Evolutionary conservation across 1,140 invertebrate species (phyloP).

Genomic region (Polyergus mexicanus): DNA sequence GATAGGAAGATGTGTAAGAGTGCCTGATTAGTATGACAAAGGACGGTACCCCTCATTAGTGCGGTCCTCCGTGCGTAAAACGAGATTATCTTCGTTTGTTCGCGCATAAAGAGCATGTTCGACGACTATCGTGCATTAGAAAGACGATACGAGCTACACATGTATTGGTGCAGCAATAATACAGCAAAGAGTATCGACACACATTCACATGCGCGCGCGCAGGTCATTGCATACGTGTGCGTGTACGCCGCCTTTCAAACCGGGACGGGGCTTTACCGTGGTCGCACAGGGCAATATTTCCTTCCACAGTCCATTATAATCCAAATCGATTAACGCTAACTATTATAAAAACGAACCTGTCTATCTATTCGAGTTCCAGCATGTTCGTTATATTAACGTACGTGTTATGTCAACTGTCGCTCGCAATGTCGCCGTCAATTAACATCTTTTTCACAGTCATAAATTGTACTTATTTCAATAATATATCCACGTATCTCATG

Average conservation of each 20-base stretch:
- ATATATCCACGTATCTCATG: neutral
- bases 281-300: conserved; percentile 54
- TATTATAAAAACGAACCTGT: conserved; percentile 65
- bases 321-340: conserved; percentile 72
- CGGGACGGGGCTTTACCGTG: conserved; percentile 15
- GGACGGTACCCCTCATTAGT: conserved; percentile 70
- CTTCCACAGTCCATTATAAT: conserved; percentile 60
- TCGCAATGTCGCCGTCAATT: conserved; percentile 39
- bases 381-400: conserved; percentile 63
- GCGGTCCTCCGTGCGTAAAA: conserved; percentile 72
- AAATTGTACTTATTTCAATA: conserved; percentile 12
- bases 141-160: conserved; percentile 54
- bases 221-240: neutral
- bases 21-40: conserved; percentile 61
- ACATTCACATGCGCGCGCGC: neutral
- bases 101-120: conserved; percentile 66
- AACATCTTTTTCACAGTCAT: neutral
- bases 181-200: neutral
- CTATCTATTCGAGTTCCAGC: conserved; percentile 43
- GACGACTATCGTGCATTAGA: conserved; percentile 69
- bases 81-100: conserved; percentile 75
- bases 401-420: conserved; percentile 46
- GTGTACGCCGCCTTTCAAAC: conserved; percentile 11
- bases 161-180: conserved; percentile 54
- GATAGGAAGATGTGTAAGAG: conserved; percentile 45